Evolutionary conservation across 2,113 vertebrate genomes (phyloP).

Genomic region (Rhinolophus sinicus): DNA sequence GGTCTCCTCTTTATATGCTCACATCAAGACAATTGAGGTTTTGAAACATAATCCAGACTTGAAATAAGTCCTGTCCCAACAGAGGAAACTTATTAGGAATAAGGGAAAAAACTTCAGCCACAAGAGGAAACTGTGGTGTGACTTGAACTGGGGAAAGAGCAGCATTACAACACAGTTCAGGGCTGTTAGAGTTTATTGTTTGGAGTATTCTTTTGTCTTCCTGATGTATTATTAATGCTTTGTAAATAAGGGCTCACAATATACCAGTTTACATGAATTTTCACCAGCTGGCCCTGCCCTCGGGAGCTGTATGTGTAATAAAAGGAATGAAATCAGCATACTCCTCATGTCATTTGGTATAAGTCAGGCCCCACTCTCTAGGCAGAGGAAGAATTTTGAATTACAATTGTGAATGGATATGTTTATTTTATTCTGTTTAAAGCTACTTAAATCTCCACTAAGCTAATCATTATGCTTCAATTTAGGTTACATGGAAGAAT

Average conservation of each 20-base stretch:
- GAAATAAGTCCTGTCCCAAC: not conserved
- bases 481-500: not conserved
- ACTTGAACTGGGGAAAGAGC: not conserved
- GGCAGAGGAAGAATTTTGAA: conserved; percentile 3
- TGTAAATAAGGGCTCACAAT: not conserved
- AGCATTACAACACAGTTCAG: not conserved
- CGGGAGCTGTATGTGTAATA: conserved; percentile 26
- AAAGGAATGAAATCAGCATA: conserved; percentile 41
- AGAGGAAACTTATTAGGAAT: not conserved
- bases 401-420: not conserved
- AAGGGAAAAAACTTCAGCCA: not conserved
- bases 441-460: not conserved
- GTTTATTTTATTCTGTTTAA: conserved; percentile 49
- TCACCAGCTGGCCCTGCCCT: not conserved
- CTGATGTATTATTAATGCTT: conserved; percentile 60
- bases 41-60: not conserved
- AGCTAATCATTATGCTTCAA: not conserved
- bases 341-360: not conserved
- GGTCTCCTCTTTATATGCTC: not conserved
- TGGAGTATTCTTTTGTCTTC: conserved; percentile 42
- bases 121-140: not conserved
- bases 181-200: not conserved
- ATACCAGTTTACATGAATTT: conserved; percentile 38
- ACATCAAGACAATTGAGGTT: not conserved
- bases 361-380: not conserved